A percentile compares a stretch with the other conserved stretches of the same genome.
Conservation (phyloP, 2,888 invertebrate genomes). For the Limnephilus auricula region DNA sequence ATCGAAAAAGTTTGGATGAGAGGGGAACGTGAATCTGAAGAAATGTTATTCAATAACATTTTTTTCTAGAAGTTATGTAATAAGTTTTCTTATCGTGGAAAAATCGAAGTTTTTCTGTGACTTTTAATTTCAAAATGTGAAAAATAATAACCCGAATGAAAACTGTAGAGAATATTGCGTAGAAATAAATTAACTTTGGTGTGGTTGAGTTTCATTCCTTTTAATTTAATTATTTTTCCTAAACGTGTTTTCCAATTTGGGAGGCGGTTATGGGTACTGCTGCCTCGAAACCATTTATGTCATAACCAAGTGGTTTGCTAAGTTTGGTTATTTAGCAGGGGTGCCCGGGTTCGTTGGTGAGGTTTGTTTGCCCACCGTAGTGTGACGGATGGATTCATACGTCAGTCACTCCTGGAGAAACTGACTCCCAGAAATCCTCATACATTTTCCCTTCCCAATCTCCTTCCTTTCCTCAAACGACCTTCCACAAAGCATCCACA, state of each 20-base stretch:
- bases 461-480: too few species aligned
- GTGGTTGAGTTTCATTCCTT: neutral
- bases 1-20: conserved; percentile 23
- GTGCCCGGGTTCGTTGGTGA: too few species aligned
- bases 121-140: neutral
- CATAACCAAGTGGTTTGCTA: too few species aligned
- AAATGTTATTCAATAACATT: neutral
- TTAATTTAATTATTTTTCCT: neutral
- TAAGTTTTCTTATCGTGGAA: neutral
- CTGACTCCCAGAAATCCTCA: too few species aligned
- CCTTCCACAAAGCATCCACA: too few species aligned
- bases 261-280: too few species aligned
- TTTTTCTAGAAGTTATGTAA: neutral
- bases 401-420: too few species aligned
- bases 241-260: neutral
- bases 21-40: neutral
- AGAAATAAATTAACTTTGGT: neutral
- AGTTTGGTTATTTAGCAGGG: too few species aligned
- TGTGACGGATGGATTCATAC: too few species aligned
- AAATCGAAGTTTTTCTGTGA: neutral
- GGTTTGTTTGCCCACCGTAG: too few species aligned
- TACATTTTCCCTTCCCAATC: too few species aligned
- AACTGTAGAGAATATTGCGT: neutral
- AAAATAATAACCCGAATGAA: neutral
- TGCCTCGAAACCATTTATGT: too few species aligned